A percentile compares a stretch with the other conserved stretches of the same genome.
Conservation (phyloP, 2,797 vertebrate genomes). For the Agapornis canus region DNA sequence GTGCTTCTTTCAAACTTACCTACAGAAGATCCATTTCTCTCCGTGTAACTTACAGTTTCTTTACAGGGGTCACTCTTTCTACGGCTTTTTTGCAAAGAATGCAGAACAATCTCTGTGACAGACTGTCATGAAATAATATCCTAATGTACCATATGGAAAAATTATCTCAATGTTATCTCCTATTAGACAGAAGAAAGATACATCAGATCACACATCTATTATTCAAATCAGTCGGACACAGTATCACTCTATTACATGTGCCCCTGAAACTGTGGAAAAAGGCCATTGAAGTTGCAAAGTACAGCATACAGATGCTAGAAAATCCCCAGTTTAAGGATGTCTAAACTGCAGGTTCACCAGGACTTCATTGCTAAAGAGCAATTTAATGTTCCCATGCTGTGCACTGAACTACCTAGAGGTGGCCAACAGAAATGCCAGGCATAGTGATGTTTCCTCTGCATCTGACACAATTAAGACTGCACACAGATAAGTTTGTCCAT, state of each 20-base stretch:
- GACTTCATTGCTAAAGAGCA: not conserved
- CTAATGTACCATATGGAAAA: not conserved
- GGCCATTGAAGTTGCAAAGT: not conserved
- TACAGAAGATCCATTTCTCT: not conserved
- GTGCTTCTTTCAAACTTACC: not conserved
- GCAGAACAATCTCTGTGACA: not conserved
- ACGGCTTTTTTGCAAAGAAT: not conserved
- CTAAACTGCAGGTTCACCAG: not conserved
- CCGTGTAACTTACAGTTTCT: not conserved
- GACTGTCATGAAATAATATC: not conserved
- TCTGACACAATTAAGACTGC: not conserved
- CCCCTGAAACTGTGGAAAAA: not conserved
- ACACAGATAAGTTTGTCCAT: not conserved
- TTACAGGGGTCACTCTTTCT: not conserved
- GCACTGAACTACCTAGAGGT: not conserved
- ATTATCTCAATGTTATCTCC: not conserved
- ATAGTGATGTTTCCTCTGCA: not conserved
- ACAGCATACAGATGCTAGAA: not conserved
- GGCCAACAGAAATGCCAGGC: not conserved
- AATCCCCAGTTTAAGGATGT: not conserved
- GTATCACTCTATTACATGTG: not conserved
- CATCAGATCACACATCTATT: not conserved
- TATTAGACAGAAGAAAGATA: not conserved
- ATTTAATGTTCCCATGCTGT: not conserved
- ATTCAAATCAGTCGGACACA: not conserved